Evolutionary conservation across 2,888 invertebrate genomes (phyloP), one percentile per base, ranked within the genome.

Genomic region (Drosophila nigritarsus): DNA sequence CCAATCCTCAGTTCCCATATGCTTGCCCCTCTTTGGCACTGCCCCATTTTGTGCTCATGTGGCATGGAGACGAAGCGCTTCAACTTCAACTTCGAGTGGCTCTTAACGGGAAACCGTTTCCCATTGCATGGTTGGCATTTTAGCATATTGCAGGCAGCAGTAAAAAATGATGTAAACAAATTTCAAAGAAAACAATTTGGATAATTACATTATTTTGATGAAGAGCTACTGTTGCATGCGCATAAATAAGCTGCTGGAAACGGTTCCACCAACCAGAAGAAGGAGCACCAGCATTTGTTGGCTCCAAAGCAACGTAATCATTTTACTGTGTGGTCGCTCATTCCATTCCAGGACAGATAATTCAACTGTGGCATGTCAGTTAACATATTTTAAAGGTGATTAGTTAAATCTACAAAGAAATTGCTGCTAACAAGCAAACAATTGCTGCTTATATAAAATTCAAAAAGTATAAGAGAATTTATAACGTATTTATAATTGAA

Each of bases 131-230:
- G 50, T 55, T 73, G 75, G 70, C 75, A 60, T 73, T 73, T 69
- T 74, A 73, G 80, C 69, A 80, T 77, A 82, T 78, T 73, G 65
- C 61, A 66, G 65, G 50, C 55, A 55, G 36, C 56, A 58, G 72
- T 64, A 77, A 68, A 79, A 67, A 85, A 85, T 82, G 87, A 87
- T 87, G 89, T 85, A 85, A 85, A 82, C 85, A 85, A 87, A 89
- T 85, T 85, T 85, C 90, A 88, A 88, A 80, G 87, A 86, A 90
- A 86, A 90, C 87, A 87, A 87, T 87, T 90, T 90, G 82, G 86
- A 90, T 87, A 87, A 87, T 87, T 90, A 88, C 90, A 89, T 87
- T 88, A 90, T 87, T 88, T 88, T 88, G 87, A 83, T 81, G 90
- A 80, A 77, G 87, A 83, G 87, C 75, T 80, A 85, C 84, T 87